Conservation (phyloP, 2,797 vertebrate species). For the Iguana delicatissima region DNA sequence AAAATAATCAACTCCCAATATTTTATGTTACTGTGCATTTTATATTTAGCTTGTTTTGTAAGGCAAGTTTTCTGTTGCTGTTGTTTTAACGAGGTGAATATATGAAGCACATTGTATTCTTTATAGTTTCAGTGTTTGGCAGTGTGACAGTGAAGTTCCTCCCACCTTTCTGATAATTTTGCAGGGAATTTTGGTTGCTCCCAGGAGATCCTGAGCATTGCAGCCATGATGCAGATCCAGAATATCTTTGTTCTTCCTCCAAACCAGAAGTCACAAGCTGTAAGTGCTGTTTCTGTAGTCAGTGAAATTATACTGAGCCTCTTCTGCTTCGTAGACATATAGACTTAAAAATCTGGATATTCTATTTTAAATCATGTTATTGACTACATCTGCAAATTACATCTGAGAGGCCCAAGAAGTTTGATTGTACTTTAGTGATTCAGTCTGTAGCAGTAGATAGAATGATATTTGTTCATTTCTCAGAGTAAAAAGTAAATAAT, state of each 20-base stretch:
- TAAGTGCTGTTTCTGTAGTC: conserved; percentile 78
- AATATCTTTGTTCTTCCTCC: conserved; percentile 92
- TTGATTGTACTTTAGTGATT: background rate
- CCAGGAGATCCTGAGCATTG: conserved; percentile 96
- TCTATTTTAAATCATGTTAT: background rate
- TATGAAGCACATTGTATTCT: background rate
- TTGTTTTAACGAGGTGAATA: background rate
- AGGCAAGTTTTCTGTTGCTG: background rate
- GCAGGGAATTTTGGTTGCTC: conserved; percentile 95
- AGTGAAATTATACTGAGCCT: conserved; percentile 11
- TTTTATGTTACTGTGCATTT: background rate
- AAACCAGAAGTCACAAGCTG: conserved; percentile 93
- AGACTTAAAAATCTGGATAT: background rate
- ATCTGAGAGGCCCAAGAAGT: background rate
- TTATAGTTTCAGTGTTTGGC: background rate
- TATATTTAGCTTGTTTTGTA: background rate
- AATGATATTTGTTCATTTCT: background rate
- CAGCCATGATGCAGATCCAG: conserved; percentile 99
- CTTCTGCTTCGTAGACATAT: background rate
- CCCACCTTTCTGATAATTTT: conserved; percentile 45
- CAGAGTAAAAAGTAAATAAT: background rate
- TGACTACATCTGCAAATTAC: background rate
- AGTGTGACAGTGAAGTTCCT: background rate
- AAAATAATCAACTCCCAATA: too few species aligned
- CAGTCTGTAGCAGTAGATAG: background rate